Evolutionary conservation across 1,140 invertebrate species (phyloP).

Genomic region (Papilio polytes): DNA sequence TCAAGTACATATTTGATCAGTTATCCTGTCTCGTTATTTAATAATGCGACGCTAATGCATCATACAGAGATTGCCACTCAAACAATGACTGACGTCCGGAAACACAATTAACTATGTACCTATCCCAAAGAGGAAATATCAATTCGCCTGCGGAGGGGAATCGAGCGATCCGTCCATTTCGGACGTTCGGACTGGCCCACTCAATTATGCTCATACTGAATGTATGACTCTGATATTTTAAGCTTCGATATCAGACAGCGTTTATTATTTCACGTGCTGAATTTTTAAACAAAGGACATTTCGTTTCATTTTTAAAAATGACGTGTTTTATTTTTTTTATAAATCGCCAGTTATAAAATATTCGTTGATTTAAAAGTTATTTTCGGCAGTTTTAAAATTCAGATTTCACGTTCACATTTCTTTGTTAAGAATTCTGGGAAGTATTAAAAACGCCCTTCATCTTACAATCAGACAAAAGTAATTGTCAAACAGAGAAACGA

Average conservation of each 20-base stretch:
- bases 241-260: constrained; percentile 28
- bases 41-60: constrained; percentile 66
- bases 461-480: constrained; percentile 9
- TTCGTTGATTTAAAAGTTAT: constrained; percentile 1
- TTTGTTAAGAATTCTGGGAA: not conserved
- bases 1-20: constrained; percentile 8
- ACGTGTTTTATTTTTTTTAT: not conserved
- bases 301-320: constrained; percentile 12
- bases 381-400: not conserved
- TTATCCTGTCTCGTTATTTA: constrained; percentile 48
- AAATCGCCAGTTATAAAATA: not conserved
- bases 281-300: constrained; percentile 12
- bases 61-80: constrained; percentile 65
- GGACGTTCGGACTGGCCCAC: constrained; percentile 55
- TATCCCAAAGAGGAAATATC: constrained; percentile 81
- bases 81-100: constrained; percentile 79
- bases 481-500: constrained; percentile 15
- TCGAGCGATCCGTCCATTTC: constrained; percentile 57
- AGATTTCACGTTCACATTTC: not conserved
- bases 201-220: constrained; percentile 67
- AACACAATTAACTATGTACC: constrained; percentile 78
- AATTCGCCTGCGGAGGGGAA: constrained; percentile 69
- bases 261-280: constrained; percentile 32
- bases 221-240: constrained; percentile 52
- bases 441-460: constrained; percentile 6